These are phyloP conservation scores for Coregonus ussuriensis DNA, from an alignment of 2,797 vertebrate species.

Conservation along the genomic window DNA sequence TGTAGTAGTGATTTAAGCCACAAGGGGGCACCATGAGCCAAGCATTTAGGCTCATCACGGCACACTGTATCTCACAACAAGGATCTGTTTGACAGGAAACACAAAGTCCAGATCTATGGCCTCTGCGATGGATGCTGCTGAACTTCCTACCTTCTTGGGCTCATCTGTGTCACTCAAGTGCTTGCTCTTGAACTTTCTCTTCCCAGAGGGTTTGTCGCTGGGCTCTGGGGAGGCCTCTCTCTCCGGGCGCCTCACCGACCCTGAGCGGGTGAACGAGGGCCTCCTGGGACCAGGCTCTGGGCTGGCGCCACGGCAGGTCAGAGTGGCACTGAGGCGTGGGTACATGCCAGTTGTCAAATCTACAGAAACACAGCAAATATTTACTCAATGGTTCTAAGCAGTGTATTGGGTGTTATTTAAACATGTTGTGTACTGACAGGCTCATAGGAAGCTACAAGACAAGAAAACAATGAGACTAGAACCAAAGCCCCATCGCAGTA, in stretches of 20 bases:
- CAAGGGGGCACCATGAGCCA: constrained; percentile 73
- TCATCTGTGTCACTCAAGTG: constrained; percentile 82
- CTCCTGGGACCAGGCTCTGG: constrained; percentile 64
- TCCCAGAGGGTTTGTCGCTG: constrained; percentile 92
- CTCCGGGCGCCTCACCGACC: constrained; percentile 73
- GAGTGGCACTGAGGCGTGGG: constrained; percentile 55
- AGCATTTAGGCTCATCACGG: constrained; percentile 33
- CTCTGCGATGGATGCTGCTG: constrained; percentile 9
- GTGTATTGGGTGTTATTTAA: not conserved
- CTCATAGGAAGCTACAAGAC: not conserved
- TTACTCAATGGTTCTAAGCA: not conserved
- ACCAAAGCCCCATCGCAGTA: not conserved
- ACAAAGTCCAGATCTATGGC: constrained; percentile 10
- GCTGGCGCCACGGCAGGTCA: constrained; percentile 42
- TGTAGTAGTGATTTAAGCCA: constrained; percentile 56
- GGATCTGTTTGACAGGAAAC: not conserved
- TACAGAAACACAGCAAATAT: constrained; percentile 41
- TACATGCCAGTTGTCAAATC: constrained; percentile 60
- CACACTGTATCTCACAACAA: not conserved
- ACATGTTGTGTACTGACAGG: not conserved
- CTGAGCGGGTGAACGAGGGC: constrained; percentile 74
- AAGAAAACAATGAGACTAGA: not conserved
- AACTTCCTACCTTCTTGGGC: constrained; percentile 76
- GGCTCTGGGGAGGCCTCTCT: constrained; percentile 74
- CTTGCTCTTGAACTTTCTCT: constrained; percentile 99